Evolutionary conservation across 2,888 invertebrate species (phyloP).

Genomic region (Branchinecta sandiegonensis): DNA sequence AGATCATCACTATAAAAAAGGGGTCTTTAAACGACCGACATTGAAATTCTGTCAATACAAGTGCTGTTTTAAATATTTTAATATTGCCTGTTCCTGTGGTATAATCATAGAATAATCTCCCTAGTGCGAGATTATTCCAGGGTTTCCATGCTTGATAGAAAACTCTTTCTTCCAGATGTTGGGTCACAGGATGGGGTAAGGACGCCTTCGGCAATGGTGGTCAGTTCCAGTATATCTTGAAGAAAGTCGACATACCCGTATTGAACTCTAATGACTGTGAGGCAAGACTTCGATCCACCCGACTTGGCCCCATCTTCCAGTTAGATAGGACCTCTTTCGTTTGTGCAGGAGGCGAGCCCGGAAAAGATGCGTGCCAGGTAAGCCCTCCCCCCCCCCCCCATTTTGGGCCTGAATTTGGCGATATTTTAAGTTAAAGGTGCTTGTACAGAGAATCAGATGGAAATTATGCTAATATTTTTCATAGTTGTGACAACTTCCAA

Average conservation of each 20-base stretch:
- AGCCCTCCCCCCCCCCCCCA: constrained; percentile 28
- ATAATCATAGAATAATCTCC: too few relatives aligned
- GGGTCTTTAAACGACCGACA: too few relatives aligned
- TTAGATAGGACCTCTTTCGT: constrained; percentile 52
- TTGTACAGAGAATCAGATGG: too few relatives aligned
- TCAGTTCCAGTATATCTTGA: constrained; percentile 50
- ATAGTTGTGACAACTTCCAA: background rate
- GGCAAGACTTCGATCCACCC: constrained; percentile 45
- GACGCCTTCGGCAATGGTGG: constrained; percentile 40
- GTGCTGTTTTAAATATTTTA: too few relatives aligned
- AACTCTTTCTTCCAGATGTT: constrained; percentile 33
- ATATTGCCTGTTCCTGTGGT: too few relatives aligned
- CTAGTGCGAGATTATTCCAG: too few relatives aligned
- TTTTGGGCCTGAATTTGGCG: too few relatives aligned
- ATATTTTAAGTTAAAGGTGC: too few relatives aligned
- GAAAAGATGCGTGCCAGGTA: constrained; percentile 64
- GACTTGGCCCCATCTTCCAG: constrained; percentile 47
- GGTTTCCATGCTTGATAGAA: background rate
- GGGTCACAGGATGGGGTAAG: constrained; percentile 68
- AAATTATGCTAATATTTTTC: background rate
- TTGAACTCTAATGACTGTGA: constrained; percentile 51
- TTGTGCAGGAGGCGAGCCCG: constrained; percentile 61
- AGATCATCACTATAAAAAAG: too few relatives aligned
- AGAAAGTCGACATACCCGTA: constrained; percentile 59
- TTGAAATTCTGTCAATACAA: too few relatives aligned